Evolutionary conservation across 2,113 vertebrate species (phyloP), one percentile per base, ranked within the genome.

Genomic region (Stercorarius parasiticus): DNA sequence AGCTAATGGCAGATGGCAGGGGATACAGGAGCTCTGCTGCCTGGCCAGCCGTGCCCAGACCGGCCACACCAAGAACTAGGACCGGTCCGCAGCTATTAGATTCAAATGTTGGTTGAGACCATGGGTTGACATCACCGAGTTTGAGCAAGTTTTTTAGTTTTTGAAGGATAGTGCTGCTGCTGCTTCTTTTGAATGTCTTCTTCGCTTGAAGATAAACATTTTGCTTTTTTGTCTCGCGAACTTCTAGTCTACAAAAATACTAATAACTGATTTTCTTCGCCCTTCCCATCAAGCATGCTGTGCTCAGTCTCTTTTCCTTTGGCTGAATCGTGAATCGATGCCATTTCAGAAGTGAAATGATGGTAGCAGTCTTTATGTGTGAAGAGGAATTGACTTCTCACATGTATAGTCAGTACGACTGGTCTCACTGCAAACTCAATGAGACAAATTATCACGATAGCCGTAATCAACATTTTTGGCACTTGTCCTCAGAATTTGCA

Each of bases 21-120:
- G 38, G 13, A 36, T 42, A 7, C 2, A 2, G 17, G 45, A 42
- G 52, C 67, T 23, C 14, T 18, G 58, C 47, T 13, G 61, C 47
- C 61, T 3, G 1, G 3, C 6, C 22, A 8, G 36, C 58, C 3
- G 20, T 11, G 13, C 42, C 25, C 23, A 4, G 27, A 2, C 15
- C 2, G 0, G 22, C 58, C 4, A 3, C 3, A 0, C 59, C 7
- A 22, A 19, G 18, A 38, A 6, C 79, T 27, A 25, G 29, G 29
- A 43, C 27, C 2, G 0, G 15, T 8, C 29, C 43, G 38, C 6
- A 2, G 53, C 34, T 18, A 0, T 5, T 10, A 2, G 25, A 40
- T 23, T 27, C 38, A 11, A 4, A 16, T 26, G 18, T 4, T 13
- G 40, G 36, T 42, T 11, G 32, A 20, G 23, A 43, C 2, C 0